Evolutionary conservation across 1,140 invertebrate species (phyloP), one percentile per base, ranked within the genome.

Genomic region (Heliconius himera): DNA sequence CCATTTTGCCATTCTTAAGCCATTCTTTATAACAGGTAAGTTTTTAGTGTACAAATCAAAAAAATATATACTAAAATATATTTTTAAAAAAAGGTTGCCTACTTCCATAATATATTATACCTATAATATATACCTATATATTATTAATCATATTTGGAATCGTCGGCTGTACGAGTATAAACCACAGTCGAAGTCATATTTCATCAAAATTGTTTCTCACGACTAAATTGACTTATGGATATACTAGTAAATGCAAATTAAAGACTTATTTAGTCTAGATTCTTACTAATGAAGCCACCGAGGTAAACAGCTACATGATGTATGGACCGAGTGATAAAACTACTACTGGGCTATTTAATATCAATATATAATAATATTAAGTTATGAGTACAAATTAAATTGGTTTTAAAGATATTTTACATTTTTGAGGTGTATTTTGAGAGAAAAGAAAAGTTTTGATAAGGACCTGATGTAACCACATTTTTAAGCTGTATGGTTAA

Each of bases 131-230:
- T n/a, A 56, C 54, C n/a, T 56, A 56, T 8, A 22, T 56, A 56
- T 56, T 56, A 56, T 22, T 22, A 56, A 56, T 56, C 20, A 56
- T 0, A 1, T 1, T 11, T 56, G n/a, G 8, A 22, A n/a, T n/a
- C 49, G 16, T 51, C 49, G 54, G 9, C 20, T 56, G 54, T 56
- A n/a, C n/a, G n/a, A n/a, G n/a, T n/a, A 22, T 22, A 22, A 22
- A 9, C 54, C n/a, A 26, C 60, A 26, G 22, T 66, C 22, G 60
- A 0, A 66, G 60, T 66, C 26, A 66, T 66, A 66, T 66, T 66
- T 66, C 60, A 66, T 66, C 60, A 66, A 66, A 66, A 66, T 66
- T 66, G 60, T 22, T 66, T 66, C 60, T 66, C 60, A 66, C 60
- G 60, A 26, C 22, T 11, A 66, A 29, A 66, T 66, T 66, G 60